Percentiles rank a stretch among this genome's conserved stretches.
Conservation (phyloP, 1,140 invertebrate genomes). For the Penaeus japonicus region DNA sequence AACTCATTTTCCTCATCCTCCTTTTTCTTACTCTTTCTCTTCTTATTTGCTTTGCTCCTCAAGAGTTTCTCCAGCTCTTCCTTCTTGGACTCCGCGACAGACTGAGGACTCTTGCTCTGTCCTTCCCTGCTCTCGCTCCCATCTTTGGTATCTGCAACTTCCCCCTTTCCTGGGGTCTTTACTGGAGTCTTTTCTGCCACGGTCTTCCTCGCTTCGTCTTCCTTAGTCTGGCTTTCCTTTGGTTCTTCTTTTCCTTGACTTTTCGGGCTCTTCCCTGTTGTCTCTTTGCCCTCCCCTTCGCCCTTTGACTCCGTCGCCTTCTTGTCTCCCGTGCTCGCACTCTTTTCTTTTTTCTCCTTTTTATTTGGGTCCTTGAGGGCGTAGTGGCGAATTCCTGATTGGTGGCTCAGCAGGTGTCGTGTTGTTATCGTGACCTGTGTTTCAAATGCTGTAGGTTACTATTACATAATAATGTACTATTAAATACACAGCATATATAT, state of each 20-base stretch:
- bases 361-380: slow-evolving; percentile 60
- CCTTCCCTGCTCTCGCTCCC: neutral
- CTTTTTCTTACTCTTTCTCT: slow-evolving; percentile 22
- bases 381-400: slow-evolving; percentile 71
- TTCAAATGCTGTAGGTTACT: slow-evolving; percentile 37
- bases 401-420: slow-evolving; percentile 68
- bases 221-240: too few relatives aligned
- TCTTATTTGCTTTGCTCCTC: neutral
- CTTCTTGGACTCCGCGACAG: neutral
- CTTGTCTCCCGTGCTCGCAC: neutral
- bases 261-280: slow-evolving; percentile 40
- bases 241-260: slow-evolving; percentile 15
- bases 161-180: neutral
- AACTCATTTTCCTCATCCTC: slow-evolving; percentile 56
- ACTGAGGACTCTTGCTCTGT: neutral
- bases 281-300: slow-evolving; percentile 29
- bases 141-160: neutral
- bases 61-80: neutral
- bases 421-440: slow-evolving; percentile 68
- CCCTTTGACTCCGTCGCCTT: slow-evolving; percentile 17
- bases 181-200: neutral
- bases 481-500: too few relatives aligned
- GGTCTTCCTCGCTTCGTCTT: neutral
- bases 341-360: slow-evolving; percentile 26
- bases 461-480: slow-evolving; percentile 9